These are phyloP conservation scores for Umimayanthus kanabou DNA, from an alignment of 92 coral and sea anemone species.

Conservation along the genomic window DNA sequence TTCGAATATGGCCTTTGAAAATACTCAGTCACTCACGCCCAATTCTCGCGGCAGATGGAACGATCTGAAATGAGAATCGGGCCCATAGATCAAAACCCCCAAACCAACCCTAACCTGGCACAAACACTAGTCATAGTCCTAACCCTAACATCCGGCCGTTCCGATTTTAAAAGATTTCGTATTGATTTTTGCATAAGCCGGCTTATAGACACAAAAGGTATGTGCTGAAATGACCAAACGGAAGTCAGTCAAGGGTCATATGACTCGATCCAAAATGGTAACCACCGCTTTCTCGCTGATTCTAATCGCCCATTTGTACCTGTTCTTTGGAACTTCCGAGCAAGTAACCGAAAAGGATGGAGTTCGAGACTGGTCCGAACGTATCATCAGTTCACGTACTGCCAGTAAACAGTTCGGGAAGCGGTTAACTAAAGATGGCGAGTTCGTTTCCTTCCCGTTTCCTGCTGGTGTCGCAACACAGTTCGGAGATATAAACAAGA, in stretches of 20 bases:
- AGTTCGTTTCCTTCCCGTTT: neutral
- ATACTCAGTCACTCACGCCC: no score
- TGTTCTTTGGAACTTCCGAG: neutral
- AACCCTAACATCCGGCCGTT: no score
- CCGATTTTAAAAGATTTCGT: no score
- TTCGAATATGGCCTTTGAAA: no score
- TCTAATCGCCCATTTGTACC: neutral
- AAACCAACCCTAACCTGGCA: no score
- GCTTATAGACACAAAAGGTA: neutral
- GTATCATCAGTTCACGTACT: neutral
- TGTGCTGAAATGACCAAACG: neutral
- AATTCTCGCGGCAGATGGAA: no score
- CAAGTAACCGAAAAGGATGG: neutral
- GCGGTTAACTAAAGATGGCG: neutral
- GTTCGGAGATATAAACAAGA: constrained; percentile 24
- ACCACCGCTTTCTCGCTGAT: neutral
- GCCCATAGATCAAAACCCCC: no score
- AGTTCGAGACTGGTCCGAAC: neutral
- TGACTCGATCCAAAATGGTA: neutral
- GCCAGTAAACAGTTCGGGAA: neutral
- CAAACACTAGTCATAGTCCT: no score
- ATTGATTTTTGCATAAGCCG: no score
- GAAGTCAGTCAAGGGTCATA: neutral
- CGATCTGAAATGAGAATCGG: no score
- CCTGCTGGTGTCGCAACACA: constrained; percentile 19